Percentiles rank a stretch among this genome's conserved stretches.
These are phyloP conservation scores for Phaethornis superciliosus DNA, from an alignment of 2,113 vertebrate genomes.

Conservation along the genomic window DNA sequence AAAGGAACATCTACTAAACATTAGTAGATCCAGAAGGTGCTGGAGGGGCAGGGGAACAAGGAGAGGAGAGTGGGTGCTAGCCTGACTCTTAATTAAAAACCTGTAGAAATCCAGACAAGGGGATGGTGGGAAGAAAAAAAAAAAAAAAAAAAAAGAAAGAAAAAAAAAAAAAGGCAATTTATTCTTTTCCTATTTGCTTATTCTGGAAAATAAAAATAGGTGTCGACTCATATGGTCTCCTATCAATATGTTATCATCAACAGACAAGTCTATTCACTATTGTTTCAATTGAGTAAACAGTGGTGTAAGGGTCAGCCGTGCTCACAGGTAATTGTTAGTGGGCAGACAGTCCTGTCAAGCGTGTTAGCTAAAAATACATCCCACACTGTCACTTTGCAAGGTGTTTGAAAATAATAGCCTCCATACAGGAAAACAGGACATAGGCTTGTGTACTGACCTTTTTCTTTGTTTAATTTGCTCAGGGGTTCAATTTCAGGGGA, in stretches of 20 bases:
- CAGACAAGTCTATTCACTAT: slow-evolving; percentile 78
- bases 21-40: neutral
- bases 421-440: slow-evolving; percentile 80
- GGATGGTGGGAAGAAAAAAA: neutral
- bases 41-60: accelerated
- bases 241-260: slow-evolving; percentile 81
- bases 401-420: slow-evolving; percentile 88
- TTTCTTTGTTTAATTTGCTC: slow-evolving; percentile 83
- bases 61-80: neutral
- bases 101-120: slow-evolving; percentile 7
- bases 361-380: slow-evolving; percentile 86
- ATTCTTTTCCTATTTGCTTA: slow-evolving; percentile 57
- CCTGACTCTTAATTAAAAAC: neutral
- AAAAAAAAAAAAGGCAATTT: neutral
- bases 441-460: slow-evolving; percentile 87
- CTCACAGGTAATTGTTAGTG: slow-evolving; percentile 90
- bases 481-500: slow-evolving; percentile 80
- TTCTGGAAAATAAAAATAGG: slow-evolving; percentile 72
- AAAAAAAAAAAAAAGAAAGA: too few species aligned
- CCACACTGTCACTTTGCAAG: slow-evolving; percentile 87
- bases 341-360: slow-evolving; percentile 82
- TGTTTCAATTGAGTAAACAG: slow-evolving; percentile 87
- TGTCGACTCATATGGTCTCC: slow-evolving; percentile 71
- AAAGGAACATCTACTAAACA: neutral
- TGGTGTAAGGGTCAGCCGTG: slow-evolving; percentile 82